Percentiles rank a stretch among this genome's conserved stretches.
Evolutionary conservation across 1,140 invertebrate genomes (phyloP).

Genomic region (Tigriopus japonicus): DNA sequence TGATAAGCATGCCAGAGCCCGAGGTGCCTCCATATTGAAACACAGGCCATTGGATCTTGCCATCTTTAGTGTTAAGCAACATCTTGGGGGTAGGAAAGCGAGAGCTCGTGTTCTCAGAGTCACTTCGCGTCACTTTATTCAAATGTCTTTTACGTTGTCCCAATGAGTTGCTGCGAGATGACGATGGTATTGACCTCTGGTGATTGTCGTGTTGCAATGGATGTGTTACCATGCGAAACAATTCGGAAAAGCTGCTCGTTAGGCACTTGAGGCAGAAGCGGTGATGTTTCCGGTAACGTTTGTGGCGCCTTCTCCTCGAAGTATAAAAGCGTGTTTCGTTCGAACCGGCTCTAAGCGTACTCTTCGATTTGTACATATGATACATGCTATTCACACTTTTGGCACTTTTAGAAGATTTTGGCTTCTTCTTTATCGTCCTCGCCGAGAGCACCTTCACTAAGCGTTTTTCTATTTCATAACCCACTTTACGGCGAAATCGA

Average conservation of each 20-base stretch:
- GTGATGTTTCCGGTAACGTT: neutral
- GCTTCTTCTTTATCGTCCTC: neutral
- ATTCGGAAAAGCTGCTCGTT: neutral
- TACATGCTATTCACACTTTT: no score
- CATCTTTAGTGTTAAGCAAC: neutral
- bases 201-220: neutral
- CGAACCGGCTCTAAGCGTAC: no score
- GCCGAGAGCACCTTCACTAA: neutral
- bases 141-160: no score
- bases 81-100: slow-evolving; percentile 8
- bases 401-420: neutral
- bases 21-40: slow-evolving; percentile 6
- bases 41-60: slow-evolving; percentile 4
- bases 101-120: neutral
- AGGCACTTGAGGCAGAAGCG: slow-evolving; percentile 5
- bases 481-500: neutral
- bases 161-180: no score
- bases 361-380: no score
- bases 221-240: neutral
- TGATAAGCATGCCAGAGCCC: slow-evolving; percentile 1
- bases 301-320: neutral
- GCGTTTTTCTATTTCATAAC: neutral
- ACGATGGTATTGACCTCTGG: no score
- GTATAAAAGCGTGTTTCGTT: no score
- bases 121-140: no score